phyloP scores from a whole-genome alignment of 2,888 invertebrate species.

The Tenthredo notha region DNA sequence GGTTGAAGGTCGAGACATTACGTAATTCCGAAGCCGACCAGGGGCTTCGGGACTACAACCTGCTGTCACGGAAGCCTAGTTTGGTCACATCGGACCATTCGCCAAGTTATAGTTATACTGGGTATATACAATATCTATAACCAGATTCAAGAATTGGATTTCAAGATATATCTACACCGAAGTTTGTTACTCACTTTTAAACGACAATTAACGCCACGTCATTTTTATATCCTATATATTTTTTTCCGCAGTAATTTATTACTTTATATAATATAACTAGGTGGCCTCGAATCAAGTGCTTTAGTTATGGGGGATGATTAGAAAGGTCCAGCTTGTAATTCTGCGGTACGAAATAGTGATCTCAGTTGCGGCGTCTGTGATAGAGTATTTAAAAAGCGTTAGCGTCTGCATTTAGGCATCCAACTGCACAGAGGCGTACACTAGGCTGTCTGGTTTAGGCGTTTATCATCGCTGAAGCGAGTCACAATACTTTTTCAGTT shows the following conservation, averaged over 20 bases:
- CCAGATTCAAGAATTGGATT: slow-evolving; percentile 2
- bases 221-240: not conserved
- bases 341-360: too few species aligned
- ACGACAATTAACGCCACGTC: not conserved
- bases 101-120: not conserved
- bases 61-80: slow-evolving; percentile 44
- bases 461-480: too few species aligned
- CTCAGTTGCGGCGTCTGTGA: too few species aligned
- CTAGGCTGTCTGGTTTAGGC: too few species aligned
- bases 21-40: slow-evolving; percentile 31
- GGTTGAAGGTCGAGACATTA: slow-evolving; percentile 44
- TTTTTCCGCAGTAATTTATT: not conserved
- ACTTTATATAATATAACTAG: not conserved
- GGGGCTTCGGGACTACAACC: slow-evolving; percentile 45
- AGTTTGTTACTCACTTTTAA: not conserved
- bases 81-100: slow-evolving; percentile 28
- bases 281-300: too few species aligned
- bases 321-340: too few species aligned
- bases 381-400: too few species aligned
- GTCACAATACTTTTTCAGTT: too few species aligned
- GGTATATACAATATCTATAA: slow-evolving; percentile 1
- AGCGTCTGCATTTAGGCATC: too few species aligned
- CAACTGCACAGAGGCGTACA: too few species aligned
- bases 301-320: too few species aligned
- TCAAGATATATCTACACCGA: not conserved